These are phyloP conservation scores for Falcaria lacertinaria DNA, from an alignment of 2,888 invertebrate genomes.

Conservation along the genomic window DNA sequence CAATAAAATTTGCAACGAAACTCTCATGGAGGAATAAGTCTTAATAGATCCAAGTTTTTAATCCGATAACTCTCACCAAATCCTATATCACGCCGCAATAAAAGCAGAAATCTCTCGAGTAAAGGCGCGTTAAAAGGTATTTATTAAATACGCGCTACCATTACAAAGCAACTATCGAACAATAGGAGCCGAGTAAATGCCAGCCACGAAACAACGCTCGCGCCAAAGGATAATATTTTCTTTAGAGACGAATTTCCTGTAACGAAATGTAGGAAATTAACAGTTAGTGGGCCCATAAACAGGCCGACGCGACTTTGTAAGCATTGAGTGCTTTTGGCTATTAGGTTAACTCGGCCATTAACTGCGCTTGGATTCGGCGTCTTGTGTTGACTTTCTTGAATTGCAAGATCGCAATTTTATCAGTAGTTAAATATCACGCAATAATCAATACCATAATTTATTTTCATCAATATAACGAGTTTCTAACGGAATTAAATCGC, in stretches of 20 bases:
- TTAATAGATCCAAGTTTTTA: too few relatives aligned
- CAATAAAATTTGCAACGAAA: too few relatives aligned
- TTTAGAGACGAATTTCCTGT: constrained; percentile 63
- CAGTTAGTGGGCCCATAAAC: constrained; percentile 72
- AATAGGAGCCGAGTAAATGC: constrained; percentile 33
- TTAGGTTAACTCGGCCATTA: constrained; percentile 76
- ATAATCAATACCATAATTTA: constrained; percentile 7
- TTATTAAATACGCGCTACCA: constrained; percentile 38
- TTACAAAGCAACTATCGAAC: constrained; percentile 40
- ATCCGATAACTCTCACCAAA: constrained; percentile 7
- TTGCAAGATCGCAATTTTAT: constrained; percentile 34
- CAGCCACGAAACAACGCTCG: constrained; percentile 44
- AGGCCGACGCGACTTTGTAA: constrained; percentile 70
- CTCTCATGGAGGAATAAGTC: too few relatives aligned
- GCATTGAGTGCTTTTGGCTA: constrained; percentile 78
- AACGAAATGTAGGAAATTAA: constrained; percentile 71
- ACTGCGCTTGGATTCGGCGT: constrained; percentile 56
- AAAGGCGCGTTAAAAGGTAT: constrained; percentile 20
- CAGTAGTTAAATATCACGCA: constrained; percentile 23
- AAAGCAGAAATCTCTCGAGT: constrained; percentile 24
- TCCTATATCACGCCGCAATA: constrained; percentile 12
- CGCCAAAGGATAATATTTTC: constrained; percentile 54
- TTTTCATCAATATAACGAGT: constrained; percentile 13
- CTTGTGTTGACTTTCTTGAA: constrained; percentile 59
- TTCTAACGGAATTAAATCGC: too few relatives aligned